These are phyloP conservation scores for Mustela lutreola DNA, from an alignment of 2,113 vertebrate species.

Conservation along the genomic window DNA sequence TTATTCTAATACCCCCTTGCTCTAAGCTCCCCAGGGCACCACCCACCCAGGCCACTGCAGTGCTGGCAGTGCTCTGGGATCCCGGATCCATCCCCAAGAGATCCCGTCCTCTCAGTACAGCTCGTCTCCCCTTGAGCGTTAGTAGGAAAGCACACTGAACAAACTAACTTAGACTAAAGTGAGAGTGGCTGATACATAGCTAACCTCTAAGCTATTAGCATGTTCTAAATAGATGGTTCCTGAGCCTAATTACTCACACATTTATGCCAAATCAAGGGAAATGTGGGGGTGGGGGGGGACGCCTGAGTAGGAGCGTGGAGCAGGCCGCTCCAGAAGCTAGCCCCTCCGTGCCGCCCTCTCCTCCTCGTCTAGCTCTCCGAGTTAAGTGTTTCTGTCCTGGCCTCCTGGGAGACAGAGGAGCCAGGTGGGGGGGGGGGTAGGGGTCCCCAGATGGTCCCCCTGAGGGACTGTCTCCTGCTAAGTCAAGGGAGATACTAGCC, in stretches of 20 bases:
- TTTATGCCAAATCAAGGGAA: neutral
- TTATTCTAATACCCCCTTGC: neutral
- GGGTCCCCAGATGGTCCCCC: neutral
- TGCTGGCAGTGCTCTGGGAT: neutral
- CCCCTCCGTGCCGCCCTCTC: accelerated
- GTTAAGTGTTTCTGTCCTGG: neutral
- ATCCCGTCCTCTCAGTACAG: neutral
- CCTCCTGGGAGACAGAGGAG: neutral
- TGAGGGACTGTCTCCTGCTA: neutral
- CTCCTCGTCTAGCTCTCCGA: neutral
- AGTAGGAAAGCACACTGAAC: neutral
- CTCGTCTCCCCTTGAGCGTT: neutral
- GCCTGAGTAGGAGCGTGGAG: neutral
- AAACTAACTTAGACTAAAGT: neutral
- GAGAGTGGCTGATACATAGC: neutral
- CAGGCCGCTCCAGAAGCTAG: neutral
- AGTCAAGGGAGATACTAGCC: neutral
- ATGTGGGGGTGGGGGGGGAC: neutral
- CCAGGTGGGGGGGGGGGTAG: neutral
- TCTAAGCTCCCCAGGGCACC: neutral
- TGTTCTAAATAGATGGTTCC: neutral
- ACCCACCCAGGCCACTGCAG: neutral
- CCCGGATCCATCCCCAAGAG: neutral
- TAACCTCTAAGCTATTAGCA: neutral
- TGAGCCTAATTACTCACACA: neutral